A percentile compares a stretch with the other conserved stretches of the same genome.
phyloP scores from a whole-genome alignment of 2,797 vertebrate genomes.

The Trichosurus vulpecula region DNA sequence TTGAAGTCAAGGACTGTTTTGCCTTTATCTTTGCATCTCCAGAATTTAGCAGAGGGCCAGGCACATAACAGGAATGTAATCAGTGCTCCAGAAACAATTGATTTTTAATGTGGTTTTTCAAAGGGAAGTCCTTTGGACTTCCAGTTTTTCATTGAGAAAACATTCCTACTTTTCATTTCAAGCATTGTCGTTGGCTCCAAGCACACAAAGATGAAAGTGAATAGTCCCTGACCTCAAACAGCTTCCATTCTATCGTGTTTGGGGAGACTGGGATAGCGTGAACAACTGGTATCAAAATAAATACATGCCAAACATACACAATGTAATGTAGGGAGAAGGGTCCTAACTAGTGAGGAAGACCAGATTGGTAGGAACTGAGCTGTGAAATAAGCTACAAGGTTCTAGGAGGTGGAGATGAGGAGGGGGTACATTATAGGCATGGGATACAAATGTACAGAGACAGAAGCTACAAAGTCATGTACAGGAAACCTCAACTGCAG shows the following conservation, averaged over 20 bases:
- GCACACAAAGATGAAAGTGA: neutral
- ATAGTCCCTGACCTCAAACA: too few relatives aligned
- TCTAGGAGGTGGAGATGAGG: too few relatives aligned
- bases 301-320: neutral
- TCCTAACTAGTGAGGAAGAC: neutral
- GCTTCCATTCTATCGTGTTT: neutral
- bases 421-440: neutral
- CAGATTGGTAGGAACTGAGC: neutral
- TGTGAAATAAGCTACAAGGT: neutral
- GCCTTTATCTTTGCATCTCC: neutral
- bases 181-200: neutral
- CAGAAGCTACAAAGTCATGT: neutral
- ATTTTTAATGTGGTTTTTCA: neutral
- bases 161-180: neutral
- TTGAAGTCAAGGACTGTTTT: neutral
- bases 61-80: neutral
- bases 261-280: neutral
- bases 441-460: neutral
- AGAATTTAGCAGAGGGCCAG: neutral
- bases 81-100: neutral
- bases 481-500: neutral
- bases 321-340: neutral
- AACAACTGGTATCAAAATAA: neutral
- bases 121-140: neutral
- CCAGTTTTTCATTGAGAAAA: neutral